Conservation (phyloP, 2,888 invertebrate genomes). For the Cephalotes varians region DNA sequence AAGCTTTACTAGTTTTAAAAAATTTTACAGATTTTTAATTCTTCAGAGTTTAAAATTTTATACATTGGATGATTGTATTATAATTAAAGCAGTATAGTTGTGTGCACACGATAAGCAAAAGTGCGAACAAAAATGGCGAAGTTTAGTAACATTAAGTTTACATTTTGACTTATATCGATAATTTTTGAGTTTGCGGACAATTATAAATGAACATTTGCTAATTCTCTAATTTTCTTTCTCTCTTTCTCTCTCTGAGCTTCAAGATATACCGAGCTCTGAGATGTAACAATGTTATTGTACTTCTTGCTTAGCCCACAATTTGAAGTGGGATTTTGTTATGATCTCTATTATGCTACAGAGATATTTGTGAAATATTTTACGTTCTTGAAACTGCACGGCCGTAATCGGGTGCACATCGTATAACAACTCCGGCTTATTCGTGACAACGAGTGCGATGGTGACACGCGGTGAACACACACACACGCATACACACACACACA, state of each 20-base stretch:
- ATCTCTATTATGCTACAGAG: neutral
- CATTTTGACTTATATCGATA: neutral
- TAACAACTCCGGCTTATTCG: constrained; percentile 40
- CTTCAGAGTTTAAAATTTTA: neutral
- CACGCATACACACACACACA: neutral
- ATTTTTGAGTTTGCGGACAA: neutral
- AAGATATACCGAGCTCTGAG: too few species aligned
- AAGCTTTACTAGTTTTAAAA: neutral
- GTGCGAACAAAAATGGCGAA: too few species aligned
- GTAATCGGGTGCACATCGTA: constrained; percentile 36
- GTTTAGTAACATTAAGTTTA: neutral
- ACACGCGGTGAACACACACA: constrained; percentile 3
- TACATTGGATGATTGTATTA: neutral
- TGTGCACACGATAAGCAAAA: neutral
- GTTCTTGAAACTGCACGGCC: constrained; percentile 18
- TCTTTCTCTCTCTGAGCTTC: neutral
- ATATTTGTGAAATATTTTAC: neutral
- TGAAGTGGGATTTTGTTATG: constrained; percentile 3
- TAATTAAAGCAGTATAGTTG: neutral
- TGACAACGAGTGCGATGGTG: constrained; percentile 25
- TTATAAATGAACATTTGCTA: neutral
- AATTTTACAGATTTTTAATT: neutral
- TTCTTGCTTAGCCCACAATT: neutral
- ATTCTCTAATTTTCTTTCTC: neutral
- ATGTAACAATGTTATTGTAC: too few species aligned